These are phyloP conservation scores for Tarsius wallacei DNA, from an alignment of 2,797 vertebrate species.

Conservation along the genomic window DNA sequence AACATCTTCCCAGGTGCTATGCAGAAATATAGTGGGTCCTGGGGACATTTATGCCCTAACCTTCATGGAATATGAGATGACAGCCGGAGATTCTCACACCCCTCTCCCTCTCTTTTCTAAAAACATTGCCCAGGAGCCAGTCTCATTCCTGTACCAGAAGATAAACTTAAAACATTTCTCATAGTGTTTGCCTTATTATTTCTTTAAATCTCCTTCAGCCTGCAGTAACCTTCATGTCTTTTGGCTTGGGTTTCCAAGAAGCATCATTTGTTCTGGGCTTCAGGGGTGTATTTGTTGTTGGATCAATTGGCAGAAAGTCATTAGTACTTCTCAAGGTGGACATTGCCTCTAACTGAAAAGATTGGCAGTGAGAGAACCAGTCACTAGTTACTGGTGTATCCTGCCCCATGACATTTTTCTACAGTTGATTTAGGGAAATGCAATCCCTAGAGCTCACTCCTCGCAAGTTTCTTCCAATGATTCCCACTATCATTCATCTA, in stretches of 20 bases:
- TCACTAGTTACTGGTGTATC: not conserved
- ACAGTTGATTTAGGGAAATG: not conserved
- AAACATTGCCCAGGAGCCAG: not conserved
- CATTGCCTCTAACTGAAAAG: not conserved
- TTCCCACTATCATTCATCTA: not conserved
- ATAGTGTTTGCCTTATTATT: not conserved
- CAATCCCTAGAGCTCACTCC: not conserved
- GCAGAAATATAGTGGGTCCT: not conserved
- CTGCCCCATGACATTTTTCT: not conserved
- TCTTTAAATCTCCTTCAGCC: not conserved
- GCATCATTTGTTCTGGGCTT: not conserved
- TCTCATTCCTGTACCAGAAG: not conserved
- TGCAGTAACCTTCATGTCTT: not conserved
- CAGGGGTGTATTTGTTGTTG: not conserved
- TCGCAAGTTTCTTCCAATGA: not conserved
- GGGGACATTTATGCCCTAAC: rapidly evolving
- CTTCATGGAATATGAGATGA: not conserved
- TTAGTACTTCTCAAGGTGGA: not conserved
- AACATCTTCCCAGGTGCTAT: not conserved
- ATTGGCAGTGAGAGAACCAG: not conserved
- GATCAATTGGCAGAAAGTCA: not conserved
- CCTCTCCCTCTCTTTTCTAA: not conserved
- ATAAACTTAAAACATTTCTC: not conserved
- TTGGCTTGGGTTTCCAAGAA: not conserved
- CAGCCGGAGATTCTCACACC: not conserved